phyloP scores from a whole-genome alignment of 1,140 invertebrate species.

The Tribolium castaneum region DNA sequence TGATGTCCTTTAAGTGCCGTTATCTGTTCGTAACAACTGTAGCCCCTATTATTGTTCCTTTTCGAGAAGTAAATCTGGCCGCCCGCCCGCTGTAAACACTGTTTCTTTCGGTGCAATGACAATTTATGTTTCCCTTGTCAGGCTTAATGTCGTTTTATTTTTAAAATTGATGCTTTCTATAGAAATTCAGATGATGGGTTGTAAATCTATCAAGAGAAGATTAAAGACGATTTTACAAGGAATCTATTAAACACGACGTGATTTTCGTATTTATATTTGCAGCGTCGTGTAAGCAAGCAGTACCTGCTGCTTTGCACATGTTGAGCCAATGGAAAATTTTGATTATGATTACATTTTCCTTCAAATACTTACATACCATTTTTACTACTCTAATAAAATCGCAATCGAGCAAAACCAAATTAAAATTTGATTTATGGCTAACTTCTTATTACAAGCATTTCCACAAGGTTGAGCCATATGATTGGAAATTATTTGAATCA shows the following conservation, averaged over 20 bases:
- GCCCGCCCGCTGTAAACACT: neutral
- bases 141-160: conserved; percentile 22
- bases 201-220: conserved; percentile 31
- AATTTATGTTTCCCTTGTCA: conserved; percentile 34
- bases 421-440: too few relatives aligned
- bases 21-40: neutral
- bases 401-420: too few relatives aligned
- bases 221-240: conserved; percentile 28
- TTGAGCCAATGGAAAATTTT: neutral
- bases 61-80: neutral
- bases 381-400: too few relatives aligned
- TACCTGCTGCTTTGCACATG: conserved; percentile 23
- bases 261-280: conserved; percentile 31
- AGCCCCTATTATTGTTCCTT: conserved; percentile 10
- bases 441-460: too few relatives aligned
- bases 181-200: conserved; percentile 25
- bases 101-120: conserved; percentile 15
- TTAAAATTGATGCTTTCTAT: conserved; percentile 33
- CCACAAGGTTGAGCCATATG: too few relatives aligned
- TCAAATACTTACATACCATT: too few relatives aligned
- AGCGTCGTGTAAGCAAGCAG: neutral
- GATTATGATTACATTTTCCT: too few relatives aligned
- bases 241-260: conserved; percentile 15
- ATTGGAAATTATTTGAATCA: too few relatives aligned
- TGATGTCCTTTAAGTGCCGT: conserved; percentile 6